Conservation (phyloP, 2,113 vertebrate genomes). For the Otus sunia region DNA sequence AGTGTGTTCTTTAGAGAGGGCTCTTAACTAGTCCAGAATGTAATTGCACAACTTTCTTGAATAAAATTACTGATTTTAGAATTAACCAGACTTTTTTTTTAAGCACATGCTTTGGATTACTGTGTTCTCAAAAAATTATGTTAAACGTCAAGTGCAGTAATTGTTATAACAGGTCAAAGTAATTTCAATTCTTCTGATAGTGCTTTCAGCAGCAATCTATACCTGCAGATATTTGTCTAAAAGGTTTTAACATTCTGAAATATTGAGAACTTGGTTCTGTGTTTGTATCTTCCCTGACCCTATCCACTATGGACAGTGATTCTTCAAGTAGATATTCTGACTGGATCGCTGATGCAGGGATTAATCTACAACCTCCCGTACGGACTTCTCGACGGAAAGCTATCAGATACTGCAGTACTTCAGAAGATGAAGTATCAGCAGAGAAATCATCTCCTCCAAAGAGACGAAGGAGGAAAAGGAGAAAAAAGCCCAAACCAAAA, state of each 20-base stretch:
- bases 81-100: not conserved
- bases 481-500: constrained; percentile 69
- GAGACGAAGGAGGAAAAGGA: constrained; percentile 69
- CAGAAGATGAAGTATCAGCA: constrained; percentile 85
- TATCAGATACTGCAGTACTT: constrained; percentile 81
- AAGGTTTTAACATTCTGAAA: not conserved
- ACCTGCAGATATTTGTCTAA: not conserved
- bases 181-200: not conserved
- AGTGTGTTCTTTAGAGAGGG: not conserved
- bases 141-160: not conserved
- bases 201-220: fast-evolving
- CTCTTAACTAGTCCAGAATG: not conserved
- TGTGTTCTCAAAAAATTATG: fast-evolving
- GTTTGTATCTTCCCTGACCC: not conserved
- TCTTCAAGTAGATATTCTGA: constrained; percentile 93
- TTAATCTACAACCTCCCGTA: constrained; percentile 86
- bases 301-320: constrained; percentile 66
- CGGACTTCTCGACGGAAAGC: constrained; percentile 79
- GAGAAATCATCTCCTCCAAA: constrained; percentile 78
- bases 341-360: constrained; percentile 92
- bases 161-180: fast-evolving
- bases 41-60: not conserved
- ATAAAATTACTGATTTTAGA: not conserved
- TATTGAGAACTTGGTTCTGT: not conserved
- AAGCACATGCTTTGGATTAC: not conserved